Conservation (phyloP, 2,113 vertebrate genomes). For the Chionis minor region DNA sequence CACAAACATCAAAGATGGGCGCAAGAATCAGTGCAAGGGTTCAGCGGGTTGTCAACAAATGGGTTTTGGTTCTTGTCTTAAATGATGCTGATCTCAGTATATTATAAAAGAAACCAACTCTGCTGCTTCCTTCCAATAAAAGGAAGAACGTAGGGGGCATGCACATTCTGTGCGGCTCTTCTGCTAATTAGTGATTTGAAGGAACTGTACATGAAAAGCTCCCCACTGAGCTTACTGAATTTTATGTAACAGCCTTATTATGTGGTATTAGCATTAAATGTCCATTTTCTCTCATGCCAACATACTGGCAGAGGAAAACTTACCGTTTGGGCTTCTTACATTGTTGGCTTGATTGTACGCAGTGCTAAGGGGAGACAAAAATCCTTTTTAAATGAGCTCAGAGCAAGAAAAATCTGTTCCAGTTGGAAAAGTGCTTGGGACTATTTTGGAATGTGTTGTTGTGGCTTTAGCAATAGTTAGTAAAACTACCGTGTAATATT, state of each 20-base stretch:
- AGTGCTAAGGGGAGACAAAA: neutral
- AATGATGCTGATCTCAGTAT: neutral
- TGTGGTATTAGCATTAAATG: conserved; percentile 55
- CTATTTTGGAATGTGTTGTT: neutral
- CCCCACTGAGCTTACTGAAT: conserved; percentile 16
- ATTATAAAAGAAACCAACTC: neutral
- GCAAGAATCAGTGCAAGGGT: neutral
- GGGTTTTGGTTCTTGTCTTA: neutral
- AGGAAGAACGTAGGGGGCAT: neutral
- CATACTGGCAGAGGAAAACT: neutral
- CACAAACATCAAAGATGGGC: neutral
- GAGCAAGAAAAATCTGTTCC: neutral
- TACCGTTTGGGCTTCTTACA: neutral
- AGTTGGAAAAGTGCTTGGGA: neutral
- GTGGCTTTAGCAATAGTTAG: neutral
- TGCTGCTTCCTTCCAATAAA: neutral
- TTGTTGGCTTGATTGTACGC: neutral
- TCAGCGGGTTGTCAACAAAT: neutral
- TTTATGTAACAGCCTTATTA: conserved; percentile 56
- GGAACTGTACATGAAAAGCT: neutral
- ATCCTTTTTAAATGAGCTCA: neutral
- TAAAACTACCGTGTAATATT: neutral
- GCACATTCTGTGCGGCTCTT: neutral
- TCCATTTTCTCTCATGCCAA: neutral
- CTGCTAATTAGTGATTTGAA: conserved; percentile 49